Percentiles rank a stretch among this genome's conserved stretches.
These are phyloP conservation scores for Actenoides hombroni DNA, from an alignment of 2,113 vertebrate species.

Conservation along the genomic window DNA sequence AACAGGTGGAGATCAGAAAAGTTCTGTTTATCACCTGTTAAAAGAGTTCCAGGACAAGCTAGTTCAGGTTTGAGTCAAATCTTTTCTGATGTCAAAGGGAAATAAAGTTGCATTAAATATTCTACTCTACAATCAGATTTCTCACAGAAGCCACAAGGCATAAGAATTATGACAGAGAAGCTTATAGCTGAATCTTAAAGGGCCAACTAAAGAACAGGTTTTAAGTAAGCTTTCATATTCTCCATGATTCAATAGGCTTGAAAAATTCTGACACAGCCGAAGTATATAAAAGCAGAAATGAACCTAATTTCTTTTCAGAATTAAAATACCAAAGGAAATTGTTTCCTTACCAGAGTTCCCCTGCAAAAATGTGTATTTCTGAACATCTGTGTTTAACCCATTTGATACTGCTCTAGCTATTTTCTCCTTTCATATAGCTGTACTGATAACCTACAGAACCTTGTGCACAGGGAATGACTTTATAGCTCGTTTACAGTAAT, in stretches of 20 bases:
- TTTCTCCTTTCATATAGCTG: neutral
- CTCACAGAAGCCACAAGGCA: neutral
- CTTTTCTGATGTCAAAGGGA: neutral
- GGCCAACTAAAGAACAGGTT: neutral
- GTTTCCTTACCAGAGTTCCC: neutral
- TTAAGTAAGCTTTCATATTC: neutral
- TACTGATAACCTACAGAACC: neutral
- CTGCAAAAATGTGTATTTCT: neutral
- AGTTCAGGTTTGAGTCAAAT: neutral
- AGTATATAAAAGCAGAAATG: neutral
- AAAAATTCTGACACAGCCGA: neutral
- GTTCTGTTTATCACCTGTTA: neutral
- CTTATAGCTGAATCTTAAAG: neutral
- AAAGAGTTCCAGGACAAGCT: neutral
- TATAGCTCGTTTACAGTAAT: neutral
- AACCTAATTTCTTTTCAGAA: neutral
- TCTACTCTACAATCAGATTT: neutral
- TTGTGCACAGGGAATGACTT: neutral
- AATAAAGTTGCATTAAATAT: neutral
- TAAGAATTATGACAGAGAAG: neutral
- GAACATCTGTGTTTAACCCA: neutral
- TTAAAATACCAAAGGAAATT: neutral
- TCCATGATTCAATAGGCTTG: neutral
- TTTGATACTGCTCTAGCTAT: neutral
- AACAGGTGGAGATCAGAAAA: neutral